phyloP scores from a whole-genome alignment of 2,113 vertebrate species.

The Onychorhynchus coronatus region DNA sequence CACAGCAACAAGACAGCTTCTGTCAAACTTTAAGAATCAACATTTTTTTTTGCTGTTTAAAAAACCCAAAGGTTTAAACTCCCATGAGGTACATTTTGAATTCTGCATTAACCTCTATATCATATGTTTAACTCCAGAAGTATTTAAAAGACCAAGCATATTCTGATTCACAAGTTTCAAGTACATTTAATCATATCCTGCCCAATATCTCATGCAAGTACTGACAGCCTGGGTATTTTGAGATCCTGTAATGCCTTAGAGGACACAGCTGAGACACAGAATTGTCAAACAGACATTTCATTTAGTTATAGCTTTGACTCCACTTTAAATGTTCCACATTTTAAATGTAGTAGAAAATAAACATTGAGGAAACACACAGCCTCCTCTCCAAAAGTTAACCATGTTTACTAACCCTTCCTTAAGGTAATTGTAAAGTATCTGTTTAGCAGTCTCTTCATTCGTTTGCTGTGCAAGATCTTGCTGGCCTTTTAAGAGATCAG shows the following conservation, averaged over 20 bases:
- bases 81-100: background rate
- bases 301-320: background rate
- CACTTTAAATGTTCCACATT: background rate
- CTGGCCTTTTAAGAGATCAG: constrained; percentile 95
- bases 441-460: constrained; percentile 95
- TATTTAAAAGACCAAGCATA: background rate
- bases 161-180: background rate
- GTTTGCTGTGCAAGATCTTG: constrained; percentile 91
- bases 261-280: background rate
- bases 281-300: background rate
- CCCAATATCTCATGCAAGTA: background rate
- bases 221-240: background rate
- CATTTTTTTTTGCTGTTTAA: background rate
- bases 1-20: background rate
- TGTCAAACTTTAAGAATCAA: background rate
- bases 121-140: background rate
- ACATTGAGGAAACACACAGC: background rate
- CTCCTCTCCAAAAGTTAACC: background rate
- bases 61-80: background rate
- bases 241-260: background rate
- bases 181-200: background rate
- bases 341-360: background rate
- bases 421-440: constrained; percentile 95
- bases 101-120: background rate
- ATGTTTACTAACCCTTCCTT: constrained; percentile 89